Evolutionary conservation across 2,888 invertebrate genomes (phyloP).

Genomic region (Osmoderma eremita): DNA sequence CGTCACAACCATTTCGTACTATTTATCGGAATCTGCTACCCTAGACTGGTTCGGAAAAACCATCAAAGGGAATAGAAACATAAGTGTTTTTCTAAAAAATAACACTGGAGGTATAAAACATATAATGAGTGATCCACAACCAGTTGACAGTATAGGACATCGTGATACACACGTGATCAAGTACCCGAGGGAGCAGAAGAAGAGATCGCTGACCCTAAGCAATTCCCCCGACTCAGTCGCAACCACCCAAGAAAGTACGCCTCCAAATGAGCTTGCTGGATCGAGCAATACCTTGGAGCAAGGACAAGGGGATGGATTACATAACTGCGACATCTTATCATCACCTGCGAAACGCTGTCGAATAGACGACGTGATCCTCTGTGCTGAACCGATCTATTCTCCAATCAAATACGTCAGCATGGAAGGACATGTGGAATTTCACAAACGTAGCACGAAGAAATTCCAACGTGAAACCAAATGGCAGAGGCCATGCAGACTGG

Average conservation of each 20-base stretch:
- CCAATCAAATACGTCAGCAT: constrained; percentile 54
- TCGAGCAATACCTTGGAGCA: constrained; percentile 45
- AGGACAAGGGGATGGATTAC: constrained; percentile 55
- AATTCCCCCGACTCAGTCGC: constrained; percentile 9
- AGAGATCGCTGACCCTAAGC: constrained; percentile 27
- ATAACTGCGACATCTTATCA: constrained; percentile 52
- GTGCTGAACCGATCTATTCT: constrained; percentile 19
- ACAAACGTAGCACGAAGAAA: constrained; percentile 57
- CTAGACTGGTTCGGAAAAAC: constrained; percentile 75
- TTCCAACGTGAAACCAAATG: constrained; percentile 67
- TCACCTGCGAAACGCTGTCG: constrained; percentile 57
- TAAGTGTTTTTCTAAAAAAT: constrained; percentile 68
- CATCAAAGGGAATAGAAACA: constrained; percentile 69
- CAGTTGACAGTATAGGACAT: constrained; percentile 58
- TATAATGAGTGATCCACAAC: constrained; percentile 53
- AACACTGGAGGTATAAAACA: constrained; percentile 62
- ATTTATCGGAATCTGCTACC: constrained; percentile 60
- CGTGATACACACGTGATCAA: constrained; percentile 58
- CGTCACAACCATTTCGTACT: constrained; percentile 54
- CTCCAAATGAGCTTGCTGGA: constrained; percentile 44
- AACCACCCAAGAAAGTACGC: constrained; percentile 46
- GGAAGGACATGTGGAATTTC: constrained; percentile 58
- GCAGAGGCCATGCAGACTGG: constrained; percentile 72
- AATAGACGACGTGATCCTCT: constrained; percentile 45
- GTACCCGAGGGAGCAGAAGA: constrained; percentile 38